These are phyloP conservation scores for Lasius platythorax DNA, from an alignment of 2,888 invertebrate species.

Conservation along the genomic window DNA sequence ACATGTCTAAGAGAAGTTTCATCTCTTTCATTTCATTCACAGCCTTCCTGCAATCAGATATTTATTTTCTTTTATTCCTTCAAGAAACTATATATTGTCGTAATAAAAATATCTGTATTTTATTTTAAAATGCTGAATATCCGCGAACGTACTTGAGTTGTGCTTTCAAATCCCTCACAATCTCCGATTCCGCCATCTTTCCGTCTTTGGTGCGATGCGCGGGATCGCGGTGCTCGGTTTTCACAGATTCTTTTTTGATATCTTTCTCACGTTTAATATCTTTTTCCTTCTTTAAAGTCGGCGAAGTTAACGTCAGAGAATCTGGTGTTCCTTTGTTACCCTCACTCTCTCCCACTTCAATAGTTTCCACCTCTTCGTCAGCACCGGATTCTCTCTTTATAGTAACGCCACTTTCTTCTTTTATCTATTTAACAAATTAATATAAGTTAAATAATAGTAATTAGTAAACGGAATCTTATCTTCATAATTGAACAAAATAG, in stretches of 20 bases:
- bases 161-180: slow-evolving; percentile 94
- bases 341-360: slow-evolving; percentile 86
- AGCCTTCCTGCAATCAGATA: slow-evolving; percentile 90
- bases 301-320: slow-evolving; percentile 82
- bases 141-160: slow-evolving; percentile 93
- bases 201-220: slow-evolving; percentile 89
- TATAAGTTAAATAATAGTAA: background rate
- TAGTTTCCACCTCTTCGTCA: slow-evolving; percentile 83
- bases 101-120: slow-evolving; percentile 3
- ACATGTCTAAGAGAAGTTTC: slow-evolving; percentile 97
- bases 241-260: slow-evolving; percentile 85
- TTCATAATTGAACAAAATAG: background rate
- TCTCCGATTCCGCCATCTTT: slow-evolving; percentile 91
- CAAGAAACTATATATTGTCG: background rate
- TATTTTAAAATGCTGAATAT: slow-evolving; percentile 13
- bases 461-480: background rate
- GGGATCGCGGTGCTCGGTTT: slow-evolving; percentile 87
- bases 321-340: slow-evolving; percentile 85
- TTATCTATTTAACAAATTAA: slow-evolving; percentile 73
- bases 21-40: slow-evolving; percentile 97
- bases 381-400: slow-evolving; percentile 82
- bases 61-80: background rate
- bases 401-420: slow-evolving; percentile 81
- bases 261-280: slow-evolving; percentile 89
- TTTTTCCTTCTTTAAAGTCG: slow-evolving; percentile 88